Evolutionary conservation across 1,140 invertebrate species (phyloP), one percentile per base, ranked within the genome.

Genomic region (Rhyzopertha dominica): DNA sequence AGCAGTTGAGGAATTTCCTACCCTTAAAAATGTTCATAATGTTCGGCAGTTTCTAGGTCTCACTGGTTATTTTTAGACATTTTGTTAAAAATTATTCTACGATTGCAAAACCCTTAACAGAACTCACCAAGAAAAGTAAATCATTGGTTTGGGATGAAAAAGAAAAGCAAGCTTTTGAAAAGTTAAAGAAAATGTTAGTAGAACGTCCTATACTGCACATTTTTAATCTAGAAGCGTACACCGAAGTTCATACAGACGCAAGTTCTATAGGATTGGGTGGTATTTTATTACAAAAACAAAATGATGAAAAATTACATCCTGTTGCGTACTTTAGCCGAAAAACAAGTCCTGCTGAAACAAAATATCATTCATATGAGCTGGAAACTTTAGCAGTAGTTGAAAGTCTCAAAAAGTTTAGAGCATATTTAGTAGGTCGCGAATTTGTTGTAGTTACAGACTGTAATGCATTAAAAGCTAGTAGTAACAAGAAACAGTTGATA

Each of bases 361-460:
- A 54, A 25, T 64, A 56, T 36, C 38, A 53, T 43, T 54, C 52
- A 13, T 59, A 58, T 47, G 47, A 57, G 20, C 36, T 63, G 7
- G 59, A 63, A 47, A 42, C 37, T 4, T 41, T 49, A 41, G 65
- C 55, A 4, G 66, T 48, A 34, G 56, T 56, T 10, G 49, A 57
- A 49, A 58, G 58, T 1, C 28, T 70, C 0, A 61, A 66, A 31
- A 66, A 66, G 35, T 68, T 69, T 47, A 16, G 61, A 12, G 16
- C 49, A 12, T 72, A 73, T 34, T 36, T 73, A 0, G 43, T 61
- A 16, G 67, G 61, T 3, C 62, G 60, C 14, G 4, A 56, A 17
- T 63, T 68, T 29, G 63, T 57, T 32, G 57, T 68, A 5, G 40
- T 65, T 10, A 62, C 52, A 0, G 60, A 64, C 26, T 65, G 56